Percentiles rank a stretch among this genome's conserved stretches.
These are phyloP conservation scores for Heterochromis multidens DNA, from an alignment of 2,113 vertebrate genomes.

Conservation along the genomic window DNA sequence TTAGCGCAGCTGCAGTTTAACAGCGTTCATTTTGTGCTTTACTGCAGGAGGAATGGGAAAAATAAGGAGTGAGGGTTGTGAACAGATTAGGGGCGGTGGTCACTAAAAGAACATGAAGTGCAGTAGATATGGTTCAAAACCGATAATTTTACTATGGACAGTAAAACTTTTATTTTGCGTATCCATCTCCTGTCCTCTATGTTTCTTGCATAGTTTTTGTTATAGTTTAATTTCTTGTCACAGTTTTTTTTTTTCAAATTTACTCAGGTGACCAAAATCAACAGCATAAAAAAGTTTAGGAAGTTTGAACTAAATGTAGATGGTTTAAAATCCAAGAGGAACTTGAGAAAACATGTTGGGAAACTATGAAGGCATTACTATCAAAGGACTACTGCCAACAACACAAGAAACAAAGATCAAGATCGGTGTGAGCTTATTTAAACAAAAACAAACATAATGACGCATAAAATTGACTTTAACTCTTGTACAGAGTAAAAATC, in stretches of 20 bases:
- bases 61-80: slow-evolving; percentile 4
- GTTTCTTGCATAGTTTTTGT: not conserved
- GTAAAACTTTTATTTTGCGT: not conserved
- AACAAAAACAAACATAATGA: not conserved
- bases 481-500: not conserved
- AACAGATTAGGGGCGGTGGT: not conserved
- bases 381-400: not conserved
- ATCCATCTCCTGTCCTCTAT: not conserved
- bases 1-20: slow-evolving; percentile 12
- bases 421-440: not conserved
- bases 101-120: not conserved
- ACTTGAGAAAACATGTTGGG: not conserved
- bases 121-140: not conserved
- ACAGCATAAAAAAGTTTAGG: not conserved
- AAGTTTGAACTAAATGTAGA: not conserved
- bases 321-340: not conserved
- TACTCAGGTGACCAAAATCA: not conserved
- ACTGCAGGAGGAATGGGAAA: not conserved
- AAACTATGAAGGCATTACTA: not conserved
- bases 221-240: not conserved
- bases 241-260: not conserved
- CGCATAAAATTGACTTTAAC: not conserved
- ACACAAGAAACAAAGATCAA: not conserved
- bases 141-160: not conserved
- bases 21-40: slow-evolving; percentile 3